Base-by-base conservation (phyloP, 2,888 invertebrate genomes). In the Papilio elwesi region DNA sequence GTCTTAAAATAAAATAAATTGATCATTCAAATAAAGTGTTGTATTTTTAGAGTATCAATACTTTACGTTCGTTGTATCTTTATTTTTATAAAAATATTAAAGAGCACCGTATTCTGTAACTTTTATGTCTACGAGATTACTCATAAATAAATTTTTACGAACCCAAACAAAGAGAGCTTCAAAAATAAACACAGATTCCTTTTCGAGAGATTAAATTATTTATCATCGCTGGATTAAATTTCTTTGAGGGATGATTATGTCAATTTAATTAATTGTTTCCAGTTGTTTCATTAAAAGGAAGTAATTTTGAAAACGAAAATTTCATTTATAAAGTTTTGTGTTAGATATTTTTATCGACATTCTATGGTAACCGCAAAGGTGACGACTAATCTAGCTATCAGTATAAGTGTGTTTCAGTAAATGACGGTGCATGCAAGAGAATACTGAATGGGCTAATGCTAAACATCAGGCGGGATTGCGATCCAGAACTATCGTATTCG, bases 191-290 rank as follows among this genome's bases (percentile, higher is more conserved):
- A 59, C 13, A 36, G 38, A 13, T 59, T 59, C 59, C 59, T n/a
- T 59, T 59, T 59, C 57, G 38, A 59, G 64, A 26, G 48, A 64
- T 64, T 64, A 64, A 64, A 48, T 64, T 49, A 64, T 64, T 64
- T 64, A 64, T 64, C 64, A 13, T 49, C 26, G 16, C 13, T 36
- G 64, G 64, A 64, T 64, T 64, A 64, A 64, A 49, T 64, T 64
- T 64, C 48, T 26, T 26, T 26, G 48, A 26, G 47, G 11, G 64
- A 64, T 49, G 64, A 13, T 64, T 26, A 15, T 48, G 63, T 57
- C 57, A 57, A 57, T 57, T 10, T 55, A 55, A 55, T 57, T 57
- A 57, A 57, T 57, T 57, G 57, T 57, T 57, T 57, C 26, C 26
- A 57, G 57, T 57, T 57, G 57, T 57, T 57, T 57, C 36, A 57